Evolutionary conservation across 1,140 invertebrate species (phyloP), one percentile per base, ranked within the genome.

Genomic region (Aphaenogaster rudis): DNA sequence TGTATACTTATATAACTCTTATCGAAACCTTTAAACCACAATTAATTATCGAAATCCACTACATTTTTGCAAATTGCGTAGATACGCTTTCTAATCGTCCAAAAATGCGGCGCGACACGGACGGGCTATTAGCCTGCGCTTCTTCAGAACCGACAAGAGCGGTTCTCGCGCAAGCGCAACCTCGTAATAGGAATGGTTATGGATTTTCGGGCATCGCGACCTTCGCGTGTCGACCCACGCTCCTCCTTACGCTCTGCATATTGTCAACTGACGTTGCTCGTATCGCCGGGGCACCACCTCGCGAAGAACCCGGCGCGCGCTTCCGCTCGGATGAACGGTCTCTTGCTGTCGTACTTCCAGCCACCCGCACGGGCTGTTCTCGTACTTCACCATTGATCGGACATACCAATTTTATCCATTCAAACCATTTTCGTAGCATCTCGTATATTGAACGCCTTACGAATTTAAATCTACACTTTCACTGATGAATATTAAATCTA

Each of bases 131-230:
- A 86, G 81, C 63, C 71, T 59, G 78, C 50, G n/a, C 86, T 86
- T 88, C 88, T 86, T 90, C 66, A 81, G 87, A 86, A 36, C 61
- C 67, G 74, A 48, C 61, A 54, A 69, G 45, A 69, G 78, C 48
- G 21, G 54, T 84, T 71, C 54, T 86, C 86, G 86, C 88, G 91
- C 89, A 89, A 86, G 91, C 90, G 91, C 89, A 86, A 85, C 45
- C 45, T 54, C 82, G 86, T 86, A 88, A 91, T 87, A 76, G 91
- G 89, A 89, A 89, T 91, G 92, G 89, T 93, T 94, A 94, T 94
- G 93, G 94, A 94, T 94, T 94, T 94, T 94, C 91, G 91, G 92
- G 87, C 89, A 67, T 33, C 84, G 89, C 91, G 91, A 93, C 92
- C 91, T 94, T 94, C 92, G 91, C 91, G 69, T 88, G 89, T 81